phyloP scores from a whole-genome alignment of 92 coral and sea anemone species.

The Bergia puertoricense region DNA sequence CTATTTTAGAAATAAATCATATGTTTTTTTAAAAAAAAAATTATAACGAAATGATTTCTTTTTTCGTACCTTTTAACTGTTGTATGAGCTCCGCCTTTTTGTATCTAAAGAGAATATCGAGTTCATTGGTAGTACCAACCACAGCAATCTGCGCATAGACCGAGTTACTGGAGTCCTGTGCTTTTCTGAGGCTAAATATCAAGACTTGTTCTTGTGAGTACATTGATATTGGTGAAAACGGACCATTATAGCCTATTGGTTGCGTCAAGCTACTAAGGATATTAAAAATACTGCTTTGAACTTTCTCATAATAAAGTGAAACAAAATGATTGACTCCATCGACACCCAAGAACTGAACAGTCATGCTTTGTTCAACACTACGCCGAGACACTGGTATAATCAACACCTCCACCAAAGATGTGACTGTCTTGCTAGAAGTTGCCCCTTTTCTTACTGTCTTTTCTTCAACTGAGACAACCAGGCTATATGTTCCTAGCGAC shows the following conservation, averaged over 20 bases:
- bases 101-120: slow-evolving; percentile 16
- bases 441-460: slow-evolving; percentile 43
- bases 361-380: slow-evolving; percentile 68
- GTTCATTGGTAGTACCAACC: neutral
- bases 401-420: slow-evolving; percentile 59
- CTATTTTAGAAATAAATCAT: too few species aligned
- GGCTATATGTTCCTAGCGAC: slow-evolving; percentile 57
- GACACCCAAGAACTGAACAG: slow-evolving; percentile 74
- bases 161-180: slow-evolving; percentile 24
- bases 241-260: slow-evolving; percentile 16
- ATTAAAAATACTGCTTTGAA: slow-evolving; percentile 13
- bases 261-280: neutral
- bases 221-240: neutral
- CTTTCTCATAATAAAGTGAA: slow-evolving; percentile 54
- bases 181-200: slow-evolving; percentile 18
- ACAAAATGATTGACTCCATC: slow-evolving; percentile 63
- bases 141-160: slow-evolving; percentile 30
- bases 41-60: neutral
- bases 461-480: slow-evolving; percentile 68
- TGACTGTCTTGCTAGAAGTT: slow-evolving; percentile 59
- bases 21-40: too few species aligned
- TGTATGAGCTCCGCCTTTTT: neutral
- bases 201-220: slow-evolving; percentile 5
- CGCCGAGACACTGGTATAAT: slow-evolving; percentile 64
- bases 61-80: slow-evolving; percentile 2